Conservation (phyloP, 2,888 invertebrate genomes). For the Oscheius sp. region DNA sequence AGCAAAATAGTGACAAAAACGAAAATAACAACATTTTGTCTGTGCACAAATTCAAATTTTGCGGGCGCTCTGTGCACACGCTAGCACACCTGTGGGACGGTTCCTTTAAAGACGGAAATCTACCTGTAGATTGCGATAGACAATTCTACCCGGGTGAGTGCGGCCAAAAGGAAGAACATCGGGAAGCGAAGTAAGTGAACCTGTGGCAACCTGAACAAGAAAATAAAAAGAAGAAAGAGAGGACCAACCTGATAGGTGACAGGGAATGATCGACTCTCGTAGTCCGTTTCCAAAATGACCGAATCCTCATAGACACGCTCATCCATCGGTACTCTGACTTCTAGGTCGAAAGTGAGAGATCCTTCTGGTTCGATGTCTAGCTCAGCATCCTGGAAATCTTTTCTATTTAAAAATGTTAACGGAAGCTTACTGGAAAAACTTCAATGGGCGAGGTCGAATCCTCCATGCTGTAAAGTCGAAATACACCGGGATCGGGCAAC, state of each 20-base stretch:
- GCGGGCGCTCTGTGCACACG: too few relatives aligned
- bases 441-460: background rate
- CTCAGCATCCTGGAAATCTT: slow-evolving; percentile 50
- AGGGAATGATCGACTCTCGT: slow-evolving; percentile 47
- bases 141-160: slow-evolving; percentile 56
- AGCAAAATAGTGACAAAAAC: too few relatives aligned
- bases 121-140: slow-evolving; percentile 58
- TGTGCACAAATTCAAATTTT: too few relatives aligned
- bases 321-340: slow-evolving; percentile 80
- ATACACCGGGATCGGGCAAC: slow-evolving; percentile 46
- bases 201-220: slow-evolving; percentile 41
- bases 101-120: slow-evolving; percentile 68
- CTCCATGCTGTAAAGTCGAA: slow-evolving; percentile 26
- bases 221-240: background rate
- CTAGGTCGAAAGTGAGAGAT: slow-evolving; percentile 82
- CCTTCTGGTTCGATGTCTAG: slow-evolving; percentile 57
- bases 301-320: slow-evolving; percentile 39
- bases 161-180: slow-evolving; percentile 69
- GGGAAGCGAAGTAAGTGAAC: slow-evolving; percentile 83
- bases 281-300: slow-evolving; percentile 50
- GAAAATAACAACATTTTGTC: too few relatives aligned
- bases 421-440: background rate
- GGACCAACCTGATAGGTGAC: slow-evolving; percentile 45
- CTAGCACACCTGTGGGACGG: too few relatives aligned
- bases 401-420: background rate